Percentiles rank a stretch among this genome's conserved stretches.
phyloP scores from a whole-genome alignment of 2,888 invertebrate species.

The Eupelmus urozonus region DNA sequence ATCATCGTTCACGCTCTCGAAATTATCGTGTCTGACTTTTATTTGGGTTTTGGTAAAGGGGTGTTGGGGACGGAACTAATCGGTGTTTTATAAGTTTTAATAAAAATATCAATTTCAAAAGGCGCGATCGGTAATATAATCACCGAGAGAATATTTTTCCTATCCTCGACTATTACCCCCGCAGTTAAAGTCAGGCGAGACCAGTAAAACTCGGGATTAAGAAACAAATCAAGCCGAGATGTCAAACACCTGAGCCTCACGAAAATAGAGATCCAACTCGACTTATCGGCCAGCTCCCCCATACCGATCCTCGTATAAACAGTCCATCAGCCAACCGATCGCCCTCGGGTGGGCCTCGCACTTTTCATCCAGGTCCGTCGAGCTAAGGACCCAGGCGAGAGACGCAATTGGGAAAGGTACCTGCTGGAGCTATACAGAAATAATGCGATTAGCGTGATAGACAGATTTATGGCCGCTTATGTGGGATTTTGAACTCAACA shows the following conservation, averaged over 20 bases:
- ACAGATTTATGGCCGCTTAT: slow-evolving; percentile 70
- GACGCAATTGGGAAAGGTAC: slow-evolving; percentile 20
- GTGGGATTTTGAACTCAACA: slow-evolving; percentile 72
- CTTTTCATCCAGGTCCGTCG: neutral
- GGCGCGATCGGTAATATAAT: no score
- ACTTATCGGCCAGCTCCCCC: no score
- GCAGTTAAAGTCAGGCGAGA: no score
- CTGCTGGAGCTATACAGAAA: slow-evolving; percentile 53
- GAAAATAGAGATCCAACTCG: neutral
- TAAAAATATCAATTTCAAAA: no score
- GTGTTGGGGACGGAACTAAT: no score
- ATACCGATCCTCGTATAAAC: no score
- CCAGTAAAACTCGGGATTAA: no score
- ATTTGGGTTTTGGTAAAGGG: no score
- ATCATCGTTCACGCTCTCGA: slow-evolving; percentile 39
- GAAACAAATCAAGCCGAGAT: neutral
- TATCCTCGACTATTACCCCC: no score
- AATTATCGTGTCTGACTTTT: slow-evolving; percentile 26
- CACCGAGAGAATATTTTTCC: no score
- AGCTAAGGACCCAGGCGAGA: neutral
- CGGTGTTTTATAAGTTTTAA: no score
- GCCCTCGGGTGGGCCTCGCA: neutral
- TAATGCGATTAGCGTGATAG: slow-evolving; percentile 71
- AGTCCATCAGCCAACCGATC: no score
- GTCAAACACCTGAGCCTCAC: neutral